Evolutionary conservation across 1,140 invertebrate species (phyloP).

Genomic region (Formica selysi): DNA sequence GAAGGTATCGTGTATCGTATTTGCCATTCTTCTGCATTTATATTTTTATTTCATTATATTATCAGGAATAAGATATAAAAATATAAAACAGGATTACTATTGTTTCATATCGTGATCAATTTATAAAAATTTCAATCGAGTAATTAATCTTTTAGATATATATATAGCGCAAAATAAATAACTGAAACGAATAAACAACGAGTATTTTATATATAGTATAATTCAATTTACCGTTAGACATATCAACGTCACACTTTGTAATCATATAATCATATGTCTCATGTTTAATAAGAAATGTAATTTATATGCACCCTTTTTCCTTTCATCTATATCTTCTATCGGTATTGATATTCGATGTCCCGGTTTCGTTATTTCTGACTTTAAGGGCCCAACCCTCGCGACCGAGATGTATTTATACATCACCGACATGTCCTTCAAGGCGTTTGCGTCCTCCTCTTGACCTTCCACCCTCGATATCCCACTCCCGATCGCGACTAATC

Average conservation of each 20-base stretch:
- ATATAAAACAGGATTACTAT: not conserved
- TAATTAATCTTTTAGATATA: not conserved
- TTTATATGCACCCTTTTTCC: not conserved
- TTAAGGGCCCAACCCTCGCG: not conserved
- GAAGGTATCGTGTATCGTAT: not conserved
- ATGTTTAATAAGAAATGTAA: not conserved
- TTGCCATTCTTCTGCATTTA: not conserved
- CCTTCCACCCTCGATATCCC: constrained; percentile 45
- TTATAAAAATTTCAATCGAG: not conserved
- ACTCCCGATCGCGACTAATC: constrained; percentile 40
- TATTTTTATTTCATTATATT: not conserved
- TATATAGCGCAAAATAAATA: not conserved
- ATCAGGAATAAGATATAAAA: constrained; percentile 7
- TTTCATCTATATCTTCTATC: not conserved
- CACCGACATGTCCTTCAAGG: constrained; percentile 34
- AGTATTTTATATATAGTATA: not conserved
- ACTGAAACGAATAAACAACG: not conserved
- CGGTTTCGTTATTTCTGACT: constrained; percentile 32
- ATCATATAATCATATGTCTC: not conserved
- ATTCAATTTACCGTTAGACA: not conserved
- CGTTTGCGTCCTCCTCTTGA: constrained; percentile 24
- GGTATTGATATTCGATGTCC: constrained; percentile 3
- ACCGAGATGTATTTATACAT: constrained; percentile 33
- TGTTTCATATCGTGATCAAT: not conserved
- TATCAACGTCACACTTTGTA: not conserved